These are phyloP conservation scores for Slavum lentiscoides DNA, from an alignment of 2,888 invertebrate genomes.

Conservation along the genomic window DNA sequence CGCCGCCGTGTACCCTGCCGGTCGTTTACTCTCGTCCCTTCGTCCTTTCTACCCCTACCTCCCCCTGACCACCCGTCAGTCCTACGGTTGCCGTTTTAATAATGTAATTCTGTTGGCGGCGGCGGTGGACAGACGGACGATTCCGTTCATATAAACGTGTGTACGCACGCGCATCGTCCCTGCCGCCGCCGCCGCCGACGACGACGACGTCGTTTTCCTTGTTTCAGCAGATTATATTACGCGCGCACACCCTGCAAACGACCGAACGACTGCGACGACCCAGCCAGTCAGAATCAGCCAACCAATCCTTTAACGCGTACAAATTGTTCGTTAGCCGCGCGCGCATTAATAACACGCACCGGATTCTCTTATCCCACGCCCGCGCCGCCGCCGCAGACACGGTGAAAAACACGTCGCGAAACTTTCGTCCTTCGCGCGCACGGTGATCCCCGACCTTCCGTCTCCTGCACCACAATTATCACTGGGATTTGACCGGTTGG, in stretches of 20 bases:
- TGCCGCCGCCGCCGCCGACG: background rate
- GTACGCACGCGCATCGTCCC: slow-evolving; percentile 27
- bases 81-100: slow-evolving; percentile 46
- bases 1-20: background rate
- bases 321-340: slow-evolving; percentile 53
- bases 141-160: slow-evolving; percentile 26
- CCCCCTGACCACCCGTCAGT: background rate
- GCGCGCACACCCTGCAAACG: slow-evolving; percentile 44
- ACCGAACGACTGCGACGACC: slow-evolving; percentile 2
- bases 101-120: slow-evolving; percentile 48
- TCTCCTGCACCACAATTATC: too few relatives aligned
- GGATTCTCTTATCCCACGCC: slow-evolving; percentile 45
- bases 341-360: slow-evolving; percentile 50
- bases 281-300: slow-evolving; percentile 37
- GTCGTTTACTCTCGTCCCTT: background rate
- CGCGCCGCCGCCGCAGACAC: background rate
- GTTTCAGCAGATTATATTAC: slow-evolving; percentile 43
- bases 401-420: too few relatives aligned
- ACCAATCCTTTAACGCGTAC: slow-evolving; percentile 53
- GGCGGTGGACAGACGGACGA: slow-evolving; percentile 29
- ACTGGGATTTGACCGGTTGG: too few relatives aligned
- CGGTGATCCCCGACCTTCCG: too few relatives aligned
- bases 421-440: too few relatives aligned
- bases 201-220: slow-evolving; percentile 29
- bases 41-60: background rate